Evolutionary conservation across 2,113 vertebrate genomes (phyloP).

Genomic region (Odocoileus virginianus): DNA sequence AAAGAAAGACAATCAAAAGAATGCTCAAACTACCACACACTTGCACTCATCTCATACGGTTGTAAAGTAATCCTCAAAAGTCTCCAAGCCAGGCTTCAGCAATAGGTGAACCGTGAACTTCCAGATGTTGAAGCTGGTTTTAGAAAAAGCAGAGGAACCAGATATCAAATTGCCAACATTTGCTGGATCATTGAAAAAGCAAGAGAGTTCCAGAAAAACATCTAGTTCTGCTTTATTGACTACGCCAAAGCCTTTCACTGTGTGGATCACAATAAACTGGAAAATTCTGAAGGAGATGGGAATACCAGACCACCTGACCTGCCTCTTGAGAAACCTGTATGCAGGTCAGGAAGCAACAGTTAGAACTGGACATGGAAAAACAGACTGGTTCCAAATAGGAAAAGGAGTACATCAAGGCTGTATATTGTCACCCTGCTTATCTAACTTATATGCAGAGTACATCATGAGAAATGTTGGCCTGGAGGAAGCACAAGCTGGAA

Average conservation of each 20-base stretch:
- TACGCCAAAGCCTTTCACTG: neutral
- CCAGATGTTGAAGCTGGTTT: neutral
- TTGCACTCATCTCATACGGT: accelerated
- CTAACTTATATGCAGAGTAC: neutral
- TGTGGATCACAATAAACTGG: neutral
- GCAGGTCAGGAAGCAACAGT: neutral
- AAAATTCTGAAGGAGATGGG: neutral
- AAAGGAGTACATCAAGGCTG: neutral
- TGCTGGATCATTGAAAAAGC: neutral
- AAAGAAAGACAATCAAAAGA: neutral
- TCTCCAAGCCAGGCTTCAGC: neutral
- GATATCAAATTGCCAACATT: neutral
- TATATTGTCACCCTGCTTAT: neutral
- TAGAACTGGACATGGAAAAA: neutral
- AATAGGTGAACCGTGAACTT: neutral
- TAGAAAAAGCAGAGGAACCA: neutral
- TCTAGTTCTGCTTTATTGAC: neutral
- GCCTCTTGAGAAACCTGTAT: neutral
- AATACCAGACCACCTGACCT: neutral
- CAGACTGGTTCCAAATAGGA: neutral
- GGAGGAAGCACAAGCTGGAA: neutral
- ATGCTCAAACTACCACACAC: neutral
- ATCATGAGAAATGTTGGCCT: neutral
- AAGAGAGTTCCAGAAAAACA: neutral
- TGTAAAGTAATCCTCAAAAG: neutral